Base-by-base conservation (phyloP, 2,797 vertebrate genomes). In the Sebastolobus altivelis region DNA sequence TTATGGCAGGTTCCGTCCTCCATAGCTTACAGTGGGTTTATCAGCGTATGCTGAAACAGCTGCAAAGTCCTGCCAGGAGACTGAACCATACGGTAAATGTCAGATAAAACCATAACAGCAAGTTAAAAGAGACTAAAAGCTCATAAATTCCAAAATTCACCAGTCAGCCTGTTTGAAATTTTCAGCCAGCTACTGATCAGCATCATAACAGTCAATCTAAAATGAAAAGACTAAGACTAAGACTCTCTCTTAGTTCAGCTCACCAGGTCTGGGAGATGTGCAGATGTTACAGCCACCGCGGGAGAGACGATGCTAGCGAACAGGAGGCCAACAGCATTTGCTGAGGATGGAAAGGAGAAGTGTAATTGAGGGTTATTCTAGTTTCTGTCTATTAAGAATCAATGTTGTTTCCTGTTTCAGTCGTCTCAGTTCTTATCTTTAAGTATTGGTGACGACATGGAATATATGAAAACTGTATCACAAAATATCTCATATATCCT, bases 251-350 rank as follows among this genome's bases (percentile, higher is more conserved):
- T 1, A 16, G 46, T 75, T 60, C 0, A 16, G 81, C 96, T 97
- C 94, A 99, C 98, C 97, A 99, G 94, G n/a, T 82, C 0, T 8
- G 96, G 93, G 75, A 99, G 88, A 46, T 94, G 90, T 10, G 82
- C 80, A 60, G 88, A 84, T 18, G 88, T 90, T 62, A 82, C 75
- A 59, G 93, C 95, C 29, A 99, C 76, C 38, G 92, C 25, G 11
- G 98, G 98, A 11, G 98, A 98, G 76, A 98, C 65, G 83, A 99
- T 65, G 46, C 97, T 98, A 65, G 97, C 96, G 55, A 97, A 85
- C 37, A 99, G 96, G 85, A 99, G 60, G 29, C 98, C 98, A 90
- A 99, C 88, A 0, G 98, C 97, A 85, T 99, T 99, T 11, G 98
- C 98, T 99, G 93, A 29, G 35, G 73, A 79, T 33, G 8, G 29